phyloP scores from a whole-genome alignment of 1,140 invertebrate genomes.

The Leptinotarsa defecta region DNA sequence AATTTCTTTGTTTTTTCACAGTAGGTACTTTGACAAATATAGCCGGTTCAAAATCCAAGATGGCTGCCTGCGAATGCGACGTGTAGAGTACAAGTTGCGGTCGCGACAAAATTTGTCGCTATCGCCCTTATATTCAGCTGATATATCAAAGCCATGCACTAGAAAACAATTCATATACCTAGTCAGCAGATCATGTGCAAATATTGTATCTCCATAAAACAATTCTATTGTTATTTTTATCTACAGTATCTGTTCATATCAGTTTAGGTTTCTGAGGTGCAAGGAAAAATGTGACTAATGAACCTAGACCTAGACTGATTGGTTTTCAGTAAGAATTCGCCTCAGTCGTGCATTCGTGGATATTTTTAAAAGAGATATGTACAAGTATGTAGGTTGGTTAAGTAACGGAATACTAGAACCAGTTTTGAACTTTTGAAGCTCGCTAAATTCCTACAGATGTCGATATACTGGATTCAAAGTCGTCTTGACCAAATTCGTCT shows the following conservation, averaged over 20 bases:
- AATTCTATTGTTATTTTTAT: constrained; percentile 10
- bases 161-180: neutral
- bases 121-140: constrained; percentile 11
- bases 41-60: constrained; percentile 47
- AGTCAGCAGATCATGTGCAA: constrained; percentile 12
- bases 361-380: constrained; percentile 8
- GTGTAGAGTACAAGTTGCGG: constrained; percentile 42
- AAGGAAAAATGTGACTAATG: constrained; percentile 2
- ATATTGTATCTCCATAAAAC: neutral
- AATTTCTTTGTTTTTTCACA: constrained; percentile 14
- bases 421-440: constrained; percentile 21
- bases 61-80: constrained; percentile 44
- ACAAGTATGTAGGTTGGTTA: constrained; percentile 14
- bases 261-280: constrained; percentile 2
- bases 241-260: neutral
- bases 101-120: constrained; percentile 30
- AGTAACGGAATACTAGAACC: constrained; percentile 27
- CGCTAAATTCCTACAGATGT: neutral
- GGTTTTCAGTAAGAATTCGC: neutral
- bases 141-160: neutral
- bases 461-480: constrained; percentile 9
- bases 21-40: constrained; percentile 20
- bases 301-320: neutral
- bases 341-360: neutral
- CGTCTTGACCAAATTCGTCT: constrained; percentile 13